Base-by-base conservation (phyloP, 2,797 vertebrate species). In the Oophaga sylvatica region DNA sequence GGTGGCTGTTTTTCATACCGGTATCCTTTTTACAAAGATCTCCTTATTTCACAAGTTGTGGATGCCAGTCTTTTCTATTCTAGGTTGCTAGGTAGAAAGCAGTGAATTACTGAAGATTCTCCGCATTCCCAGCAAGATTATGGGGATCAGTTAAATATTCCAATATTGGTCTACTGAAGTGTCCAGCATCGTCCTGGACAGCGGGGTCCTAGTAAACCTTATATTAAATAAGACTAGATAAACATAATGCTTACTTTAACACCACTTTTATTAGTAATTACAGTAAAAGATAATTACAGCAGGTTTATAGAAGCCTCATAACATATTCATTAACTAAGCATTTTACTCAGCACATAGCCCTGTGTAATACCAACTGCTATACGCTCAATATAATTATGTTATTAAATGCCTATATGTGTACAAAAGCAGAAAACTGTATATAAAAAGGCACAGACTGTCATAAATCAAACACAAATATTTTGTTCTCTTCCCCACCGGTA, bases 391-490 rank as follows among this genome's bases (percentile, higher is more conserved):
- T 26, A 73, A 11, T 22, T 12, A 22, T 5, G 20, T 45, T 20
- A 45, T 56, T 77, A 12, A 75, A 48, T 22, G 19, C 12, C 41
- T 6, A 31, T 70, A 15, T 11, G 26, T n/a, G 48, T 26, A 26
- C 22, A 22, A 77, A 22, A 56, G 5, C 20, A 56, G n/a, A 77
- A 53, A 45, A 84, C 63, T 60, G 41, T 80, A 67, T 73, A 80
- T 71, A 79, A 87, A 26, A 26, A 77, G 71, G 68, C 84, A 80
- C 65, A 0, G 19, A 53, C 35, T 65, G 65, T 60, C 81, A 87
- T 80, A 80, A 88, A 88, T 80, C 76, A 84, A 53, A 53, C 53
- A 79, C 57, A 68, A 83, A 83, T 71, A 60, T 41, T 80, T 56
- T 80, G n/a, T 75, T 53, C 20, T 60, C 48, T 81, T 76, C 60